Evolutionary conservation across 1,140 invertebrate species (phyloP), one percentile per base, ranked within the genome.

Genomic region (Triops longicaudatus): DNA sequence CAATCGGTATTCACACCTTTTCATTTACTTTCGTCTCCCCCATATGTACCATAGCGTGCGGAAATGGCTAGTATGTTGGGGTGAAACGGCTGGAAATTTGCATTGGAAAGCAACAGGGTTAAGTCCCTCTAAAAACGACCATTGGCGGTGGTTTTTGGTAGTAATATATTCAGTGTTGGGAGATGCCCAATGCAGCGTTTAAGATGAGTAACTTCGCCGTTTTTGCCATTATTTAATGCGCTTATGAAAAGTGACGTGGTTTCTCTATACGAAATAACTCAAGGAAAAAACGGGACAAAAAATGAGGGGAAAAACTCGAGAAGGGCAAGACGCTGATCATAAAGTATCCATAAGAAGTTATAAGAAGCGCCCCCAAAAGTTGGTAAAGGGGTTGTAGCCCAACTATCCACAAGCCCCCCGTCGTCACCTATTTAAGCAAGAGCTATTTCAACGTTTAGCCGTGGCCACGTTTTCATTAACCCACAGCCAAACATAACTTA

Each of bases 401-500:
- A 63, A 63, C 50, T 63, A 63, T 63, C 10, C 22, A 22, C 50
- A 63, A 63, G 50, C 50, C 50, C 50, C 50, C 50, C 50, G 50
- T 63, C 50, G 50, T 22, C 50, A 63, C 50, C 50, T 63, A 63
- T 63, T 63, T 63, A 63, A 63, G 50, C 50, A 63, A 63, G 50
- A 63, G 50, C 50, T 63, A 63, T 63, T 63, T 63, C 50, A 63
- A 22, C 50, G 50, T 63, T 63, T 63, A 63, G 50, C 50, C 50
- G 50, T 63, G 14, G 50, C 50, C 50, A 63, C 50, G 50, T 63
- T 63, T 63, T 63, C 50, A 63, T 63, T 63, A 63, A 63, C 50
- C 50, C 50, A 63, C 50, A 63, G 50, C 50, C 50, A 63, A 63
- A 63, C 50, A 63, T 63, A 63, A 63, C 50, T 63, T 63, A 63